Percentiles rank a stretch among this genome's conserved stretches.
These are phyloP conservation scores for Enteromius anoplus DNA, from an alignment of 2,797 vertebrate genomes.

Conservation along the genomic window DNA sequence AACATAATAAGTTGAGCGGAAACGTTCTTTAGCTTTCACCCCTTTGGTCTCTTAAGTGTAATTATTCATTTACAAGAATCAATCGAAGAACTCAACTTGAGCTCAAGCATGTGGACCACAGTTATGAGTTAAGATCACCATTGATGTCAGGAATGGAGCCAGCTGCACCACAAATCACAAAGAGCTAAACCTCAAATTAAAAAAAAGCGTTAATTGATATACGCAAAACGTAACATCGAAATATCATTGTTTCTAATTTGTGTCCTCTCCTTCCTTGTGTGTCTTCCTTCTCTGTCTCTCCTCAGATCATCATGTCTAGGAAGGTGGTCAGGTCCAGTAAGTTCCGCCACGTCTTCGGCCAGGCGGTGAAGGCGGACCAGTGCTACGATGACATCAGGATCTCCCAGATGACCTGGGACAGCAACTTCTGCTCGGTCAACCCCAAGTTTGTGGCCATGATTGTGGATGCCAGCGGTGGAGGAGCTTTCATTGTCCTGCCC, in stretches of 20 bases:
- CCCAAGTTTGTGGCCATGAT: conserved; percentile 93
- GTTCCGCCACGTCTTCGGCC: conserved; percentile 92
- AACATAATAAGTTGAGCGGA: neutral
- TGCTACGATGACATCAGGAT: conserved; percentile 93
- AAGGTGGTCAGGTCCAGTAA: conserved; percentile 90
- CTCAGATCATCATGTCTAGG: conserved; percentile 82
- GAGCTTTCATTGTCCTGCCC: conserved; percentile 90
- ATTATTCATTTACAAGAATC: neutral
- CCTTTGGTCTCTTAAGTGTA: neutral
- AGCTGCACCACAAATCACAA: conserved; percentile 7
- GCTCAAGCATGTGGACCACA: neutral
- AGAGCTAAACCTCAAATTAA: neutral
- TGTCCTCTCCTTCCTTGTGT: neutral
- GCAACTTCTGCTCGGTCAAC: conserved; percentile 91
- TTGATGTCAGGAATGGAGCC: neutral
- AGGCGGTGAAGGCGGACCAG: conserved; percentile 86
- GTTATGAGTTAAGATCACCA: neutral
- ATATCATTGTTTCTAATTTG: neutral
- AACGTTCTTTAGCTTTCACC: conserved; percentile 3
- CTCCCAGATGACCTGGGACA: conserved; percentile 95
- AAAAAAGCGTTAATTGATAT: neutral
- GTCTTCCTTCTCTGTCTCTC: neutral
- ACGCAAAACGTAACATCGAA: neutral
- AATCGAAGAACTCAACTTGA: neutral
- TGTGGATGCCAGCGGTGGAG: conserved; percentile 90